These are phyloP conservation scores for Tinamus guttatus DNA, from an alignment of 2,113 vertebrate genomes.

Conservation along the genomic window DNA sequence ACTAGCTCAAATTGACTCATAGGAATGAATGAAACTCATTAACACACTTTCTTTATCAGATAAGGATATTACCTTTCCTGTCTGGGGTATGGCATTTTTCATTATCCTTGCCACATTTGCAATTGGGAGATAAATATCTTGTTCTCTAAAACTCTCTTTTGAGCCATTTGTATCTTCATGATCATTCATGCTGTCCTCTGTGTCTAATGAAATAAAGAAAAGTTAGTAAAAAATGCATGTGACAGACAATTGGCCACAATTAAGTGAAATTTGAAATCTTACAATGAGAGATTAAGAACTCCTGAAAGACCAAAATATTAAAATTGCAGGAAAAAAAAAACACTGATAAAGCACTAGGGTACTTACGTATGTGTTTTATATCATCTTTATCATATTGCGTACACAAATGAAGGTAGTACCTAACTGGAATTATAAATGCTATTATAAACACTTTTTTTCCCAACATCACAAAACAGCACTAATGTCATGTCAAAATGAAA, in stretches of 20 bases:
- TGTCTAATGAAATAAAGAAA: constrained; percentile 73
- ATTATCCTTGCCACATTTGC: constrained; percentile 99
- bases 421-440: neutral
- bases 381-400: neutral
- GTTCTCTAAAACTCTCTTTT: constrained; percentile 97
- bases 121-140: constrained; percentile 98
- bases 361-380: neutral
- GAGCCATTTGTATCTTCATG: constrained; percentile 92
- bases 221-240: constrained; percentile 6
- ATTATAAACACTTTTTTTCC: neutral
- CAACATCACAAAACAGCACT: neutral
- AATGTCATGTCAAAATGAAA: neutral
- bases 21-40: neutral
- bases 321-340: neutral
- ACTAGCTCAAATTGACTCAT: neutral
- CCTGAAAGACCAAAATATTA: neutral
- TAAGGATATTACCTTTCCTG: constrained; percentile 89
- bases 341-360: neutral
- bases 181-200: constrained; percentile 94
- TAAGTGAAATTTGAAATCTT: neutral
- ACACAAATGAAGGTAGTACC: neutral
- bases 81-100: constrained; percentile 97
- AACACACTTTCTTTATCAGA: neutral
- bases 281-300: neutral
- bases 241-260: neutral